phyloP scores from a whole-genome alignment of 2,797 vertebrate species.

The Meda fulgida region DNA sequence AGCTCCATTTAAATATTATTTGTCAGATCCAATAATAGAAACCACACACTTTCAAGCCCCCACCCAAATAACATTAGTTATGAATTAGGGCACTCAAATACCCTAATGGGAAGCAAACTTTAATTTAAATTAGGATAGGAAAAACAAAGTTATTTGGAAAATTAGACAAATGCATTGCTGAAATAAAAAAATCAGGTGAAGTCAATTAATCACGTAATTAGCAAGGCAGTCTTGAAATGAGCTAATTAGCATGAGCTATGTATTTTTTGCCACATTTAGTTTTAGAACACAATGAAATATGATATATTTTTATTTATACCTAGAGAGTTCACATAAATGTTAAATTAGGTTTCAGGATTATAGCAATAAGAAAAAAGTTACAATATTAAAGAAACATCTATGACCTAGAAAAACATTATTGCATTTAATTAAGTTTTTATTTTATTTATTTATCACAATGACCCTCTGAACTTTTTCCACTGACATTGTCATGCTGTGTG shows the following conservation, averaged over 20 bases:
- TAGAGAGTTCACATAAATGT: not conserved
- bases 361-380: not conserved
- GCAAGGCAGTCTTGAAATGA: not conserved
- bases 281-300: not conserved
- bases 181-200: slow-evolving; percentile 13
- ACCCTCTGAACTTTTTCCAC: no score
- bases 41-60: not conserved
- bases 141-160: slow-evolving; percentile 21
- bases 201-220: slow-evolving; percentile 1
- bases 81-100: slow-evolving; percentile 12
- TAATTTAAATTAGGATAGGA: slow-evolving; percentile 20
- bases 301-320: not conserved
- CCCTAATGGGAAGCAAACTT: slow-evolving; percentile 8
- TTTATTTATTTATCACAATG: no score
- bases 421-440: not conserved
- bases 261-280: not conserved
- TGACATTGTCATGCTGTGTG: no score
- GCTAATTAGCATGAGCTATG: not conserved
- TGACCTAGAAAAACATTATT: not conserved
- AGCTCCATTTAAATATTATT: not conserved
- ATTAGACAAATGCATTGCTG: not conserved
- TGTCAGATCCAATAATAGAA: not conserved
- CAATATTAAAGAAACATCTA: not conserved
- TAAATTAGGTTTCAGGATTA: not conserved
- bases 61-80: not conserved